Percentiles rank a stretch among this genome's conserved stretches.
phyloP scores from a whole-genome alignment of 2,888 invertebrate species.

The Frankliniella intonsa region DNA sequence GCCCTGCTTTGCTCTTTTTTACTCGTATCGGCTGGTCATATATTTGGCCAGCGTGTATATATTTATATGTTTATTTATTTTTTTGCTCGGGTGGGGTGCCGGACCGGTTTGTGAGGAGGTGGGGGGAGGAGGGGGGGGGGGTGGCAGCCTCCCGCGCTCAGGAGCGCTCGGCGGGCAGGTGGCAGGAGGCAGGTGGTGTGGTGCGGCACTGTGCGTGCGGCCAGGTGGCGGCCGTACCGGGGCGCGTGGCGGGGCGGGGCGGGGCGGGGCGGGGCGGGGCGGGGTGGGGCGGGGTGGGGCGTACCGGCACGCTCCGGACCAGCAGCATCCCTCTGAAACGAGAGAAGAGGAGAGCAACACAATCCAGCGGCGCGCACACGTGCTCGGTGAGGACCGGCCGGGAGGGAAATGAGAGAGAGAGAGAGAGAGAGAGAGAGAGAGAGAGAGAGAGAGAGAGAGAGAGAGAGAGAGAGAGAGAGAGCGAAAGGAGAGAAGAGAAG shows the following conservation, averaged over 20 bases:
- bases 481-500: too few relatives aligned
- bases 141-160: not conserved
- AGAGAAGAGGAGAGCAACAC: not conserved
- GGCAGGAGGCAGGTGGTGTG: not conserved
- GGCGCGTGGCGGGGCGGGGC: slow-evolving; percentile 7
- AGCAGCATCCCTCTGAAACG: slow-evolving; percentile 21
- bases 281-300: not conserved
- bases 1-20: not conserved
- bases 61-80: not conserved
- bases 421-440: too few relatives aligned
- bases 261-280: not conserved
- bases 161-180: not conserved
- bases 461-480: not conserved
- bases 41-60: not conserved
- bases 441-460: too few relatives aligned
- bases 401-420: too few relatives aligned
- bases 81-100: not conserved
- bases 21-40: slow-evolving; percentile 4
- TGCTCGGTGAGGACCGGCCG: not conserved
- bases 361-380: slow-evolving; percentile 3
- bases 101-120: not conserved
- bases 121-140: not conserved
- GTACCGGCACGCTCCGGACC: not conserved
- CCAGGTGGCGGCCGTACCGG: slow-evolving; percentile 12
- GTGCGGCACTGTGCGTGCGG: not conserved